Evolutionary conservation across 2,888 invertebrate genomes (phyloP).

Genomic region (Loripinus fragilis): DNA sequence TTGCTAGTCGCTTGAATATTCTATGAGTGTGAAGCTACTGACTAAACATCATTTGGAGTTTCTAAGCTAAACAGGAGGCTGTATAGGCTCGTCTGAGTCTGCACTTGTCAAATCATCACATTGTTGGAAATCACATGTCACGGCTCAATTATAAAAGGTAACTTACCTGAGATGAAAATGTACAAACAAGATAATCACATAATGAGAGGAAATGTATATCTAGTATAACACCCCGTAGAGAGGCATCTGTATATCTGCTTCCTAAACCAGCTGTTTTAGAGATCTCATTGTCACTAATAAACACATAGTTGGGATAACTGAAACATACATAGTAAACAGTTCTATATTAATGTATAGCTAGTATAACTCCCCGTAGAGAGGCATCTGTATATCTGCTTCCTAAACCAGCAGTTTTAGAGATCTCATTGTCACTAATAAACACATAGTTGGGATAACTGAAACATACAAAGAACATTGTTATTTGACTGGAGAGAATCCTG

Average conservation of each 20-base stretch:
- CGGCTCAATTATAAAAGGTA: no score
- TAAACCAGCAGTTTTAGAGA: conserved; percentile 95
- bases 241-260: conserved; percentile 94
- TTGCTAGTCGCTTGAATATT: no score
- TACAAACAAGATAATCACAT: conserved; percentile 98
- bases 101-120: no score
- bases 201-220: conserved; percentile 96
- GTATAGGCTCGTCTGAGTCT: no score
- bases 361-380: conserved; percentile 96
- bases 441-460: conserved; percentile 92
- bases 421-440: conserved; percentile 93
- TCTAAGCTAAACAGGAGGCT: no score
- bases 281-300: conserved; percentile 94
- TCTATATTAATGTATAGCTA: no score
- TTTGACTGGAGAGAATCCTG: no score
- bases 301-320: conserved; percentile 93
- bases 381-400: conserved; percentile 95
- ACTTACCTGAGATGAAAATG: conserved; percentile 97
- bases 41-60: no score
- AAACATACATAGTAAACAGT: neutral
- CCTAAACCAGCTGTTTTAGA: conserved; percentile 95
- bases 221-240: conserved; percentile 95
- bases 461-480: neutral
- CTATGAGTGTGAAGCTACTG: no score
- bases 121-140: no score